phyloP scores from a whole-genome alignment of 2,113 vertebrate species.

The Protobothrops mucrosquamatus region DNA sequence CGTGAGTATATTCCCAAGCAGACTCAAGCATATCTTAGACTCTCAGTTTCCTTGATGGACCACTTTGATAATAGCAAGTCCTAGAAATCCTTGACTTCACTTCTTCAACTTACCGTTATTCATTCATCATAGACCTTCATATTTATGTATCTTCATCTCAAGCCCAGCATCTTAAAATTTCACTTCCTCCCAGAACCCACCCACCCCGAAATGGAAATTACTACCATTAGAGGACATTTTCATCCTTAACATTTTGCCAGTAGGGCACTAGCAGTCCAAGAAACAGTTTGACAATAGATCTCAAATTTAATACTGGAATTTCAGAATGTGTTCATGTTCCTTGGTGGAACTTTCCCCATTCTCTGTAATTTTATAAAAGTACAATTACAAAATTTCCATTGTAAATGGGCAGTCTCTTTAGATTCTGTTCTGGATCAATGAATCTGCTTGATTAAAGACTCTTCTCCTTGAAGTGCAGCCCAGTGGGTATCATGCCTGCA shows the following conservation, averaged over 20 bases:
- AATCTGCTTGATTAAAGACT: slow-evolving; percentile 14
- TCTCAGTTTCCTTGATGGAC: background rate
- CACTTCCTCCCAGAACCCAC: background rate
- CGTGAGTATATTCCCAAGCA: background rate
- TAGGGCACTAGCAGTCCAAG: background rate
- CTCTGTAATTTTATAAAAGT: background rate
- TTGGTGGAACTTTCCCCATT: background rate
- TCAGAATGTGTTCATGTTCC: background rate
- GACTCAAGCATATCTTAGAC: background rate
- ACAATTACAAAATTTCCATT: background rate
- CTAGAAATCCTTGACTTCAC: background rate
- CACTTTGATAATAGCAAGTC: background rate
- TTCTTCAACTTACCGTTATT: background rate
- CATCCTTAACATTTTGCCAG: background rate
- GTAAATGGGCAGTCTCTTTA: background rate
- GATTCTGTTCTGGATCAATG: slow-evolving; percentile 4
- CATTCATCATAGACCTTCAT: background rate
- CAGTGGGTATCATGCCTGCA: background rate
- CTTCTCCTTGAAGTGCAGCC: background rate
- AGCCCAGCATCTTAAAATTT: background rate
- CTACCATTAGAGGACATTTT: background rate
- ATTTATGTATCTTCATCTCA: background rate
- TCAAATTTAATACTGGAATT: background rate
- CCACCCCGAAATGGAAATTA: background rate
- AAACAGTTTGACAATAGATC: background rate